phyloP scores from a whole-genome alignment of 2,113 vertebrate species.

The Actinemys pallida region DNA sequence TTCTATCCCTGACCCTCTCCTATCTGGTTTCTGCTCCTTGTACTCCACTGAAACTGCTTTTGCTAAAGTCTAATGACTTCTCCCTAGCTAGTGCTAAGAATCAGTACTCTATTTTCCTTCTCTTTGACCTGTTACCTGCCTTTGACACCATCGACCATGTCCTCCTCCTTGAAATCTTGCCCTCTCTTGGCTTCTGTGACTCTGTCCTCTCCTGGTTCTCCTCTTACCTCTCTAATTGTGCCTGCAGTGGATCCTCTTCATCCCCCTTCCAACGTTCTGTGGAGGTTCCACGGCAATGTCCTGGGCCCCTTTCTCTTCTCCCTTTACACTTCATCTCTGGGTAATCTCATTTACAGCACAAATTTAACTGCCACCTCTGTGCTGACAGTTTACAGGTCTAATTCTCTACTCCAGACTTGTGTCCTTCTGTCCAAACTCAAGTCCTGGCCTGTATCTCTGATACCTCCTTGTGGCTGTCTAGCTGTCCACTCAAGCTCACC shows the following conservation, averaged over 20 bases:
- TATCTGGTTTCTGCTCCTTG: neutral
- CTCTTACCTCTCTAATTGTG: neutral
- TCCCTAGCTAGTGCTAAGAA: neutral
- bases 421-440: neutral
- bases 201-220: neutral
- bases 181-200: neutral
- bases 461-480: neutral
- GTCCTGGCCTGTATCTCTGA: neutral
- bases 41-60: neutral
- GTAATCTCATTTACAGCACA: neutral
- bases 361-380: neutral
- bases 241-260: neutral
- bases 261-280: neutral
- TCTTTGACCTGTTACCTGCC: neutral
- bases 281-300: neutral
- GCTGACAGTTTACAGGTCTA: neutral
- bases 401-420: neutral
- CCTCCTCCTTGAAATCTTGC: neutral
- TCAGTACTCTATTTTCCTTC: neutral
- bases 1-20: neutral
- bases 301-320: neutral
- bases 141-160: neutral
- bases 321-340: neutral
- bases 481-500: neutral
- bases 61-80: rapidly evolving